A percentile compares a stretch with the other conserved stretches of the same genome.
These are phyloP conservation scores for Drosophila subquinaria DNA, from an alignment of 2,888 invertebrate species.

Conservation along the genomic window DNA sequence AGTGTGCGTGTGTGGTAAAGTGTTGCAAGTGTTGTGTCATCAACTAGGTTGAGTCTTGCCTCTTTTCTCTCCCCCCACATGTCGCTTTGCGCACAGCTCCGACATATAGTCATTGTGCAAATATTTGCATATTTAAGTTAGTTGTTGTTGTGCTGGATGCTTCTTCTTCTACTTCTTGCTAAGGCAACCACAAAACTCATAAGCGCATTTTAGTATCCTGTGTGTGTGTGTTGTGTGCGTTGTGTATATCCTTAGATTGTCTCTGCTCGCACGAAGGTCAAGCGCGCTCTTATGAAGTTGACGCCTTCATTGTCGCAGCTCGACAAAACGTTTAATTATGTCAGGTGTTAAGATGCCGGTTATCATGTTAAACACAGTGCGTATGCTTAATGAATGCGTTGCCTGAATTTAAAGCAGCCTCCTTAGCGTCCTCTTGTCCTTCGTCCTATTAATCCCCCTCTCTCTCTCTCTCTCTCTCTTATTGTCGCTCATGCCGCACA, in stretches of 20 bases:
- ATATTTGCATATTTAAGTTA: slow-evolving; percentile 81
- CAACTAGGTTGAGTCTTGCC: slow-evolving; percentile 55
- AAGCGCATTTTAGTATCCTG: slow-evolving; percentile 73
- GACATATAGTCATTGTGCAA: slow-evolving; percentile 70
- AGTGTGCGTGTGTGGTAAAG: slow-evolving; percentile 37
- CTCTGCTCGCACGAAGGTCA: slow-evolving; percentile 66
- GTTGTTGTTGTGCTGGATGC: slow-evolving; percentile 40
- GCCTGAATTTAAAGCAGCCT: slow-evolving; percentile 46
- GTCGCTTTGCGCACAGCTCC: neutral
- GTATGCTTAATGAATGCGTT: slow-evolving; percentile 58
- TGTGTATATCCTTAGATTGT: slow-evolving; percentile 46
- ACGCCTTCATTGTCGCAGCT: slow-evolving; percentile 51
- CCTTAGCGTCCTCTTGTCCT: neutral
- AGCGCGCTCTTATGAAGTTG: slow-evolving; percentile 69
- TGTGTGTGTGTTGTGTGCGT: slow-evolving; percentile 23
- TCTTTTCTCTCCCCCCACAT: neutral
- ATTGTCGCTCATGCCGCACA: slow-evolving; percentile 6
- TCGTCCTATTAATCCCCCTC: too few species aligned
- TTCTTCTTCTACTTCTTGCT: slow-evolving; percentile 8
- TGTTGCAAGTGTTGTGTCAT: slow-evolving; percentile 70
- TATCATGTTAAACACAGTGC: slow-evolving; percentile 66
- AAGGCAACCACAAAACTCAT: slow-evolving; percentile 75
- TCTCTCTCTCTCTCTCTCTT: neutral
- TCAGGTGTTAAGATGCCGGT: slow-evolving; percentile 77
- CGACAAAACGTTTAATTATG: slow-evolving; percentile 76